These are phyloP conservation scores for Oxycera nigricornis DNA, from an alignment of 2,888 invertebrate genomes.

Conservation along the genomic window DNA sequence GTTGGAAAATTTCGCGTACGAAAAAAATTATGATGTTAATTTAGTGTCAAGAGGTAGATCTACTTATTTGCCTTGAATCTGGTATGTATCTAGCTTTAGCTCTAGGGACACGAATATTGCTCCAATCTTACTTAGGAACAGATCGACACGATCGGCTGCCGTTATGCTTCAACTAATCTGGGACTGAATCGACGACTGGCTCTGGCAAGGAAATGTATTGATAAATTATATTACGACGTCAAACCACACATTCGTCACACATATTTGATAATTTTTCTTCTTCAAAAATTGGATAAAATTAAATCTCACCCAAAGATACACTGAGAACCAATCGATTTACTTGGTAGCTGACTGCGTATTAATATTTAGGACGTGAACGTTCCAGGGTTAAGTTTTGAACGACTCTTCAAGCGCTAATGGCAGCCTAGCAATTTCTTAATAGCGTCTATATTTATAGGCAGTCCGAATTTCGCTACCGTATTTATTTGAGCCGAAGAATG, in stretches of 20 bases:
- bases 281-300: conserved; percentile 13
- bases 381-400: conserved; percentile 19
- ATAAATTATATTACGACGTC: conserved; percentile 34
- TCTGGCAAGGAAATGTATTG: conserved; percentile 36
- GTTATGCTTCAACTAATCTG: conserved; percentile 26
- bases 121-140: background rate
- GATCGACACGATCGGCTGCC: conserved; percentile 7
- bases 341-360: background rate
- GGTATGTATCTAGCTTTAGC: conserved; percentile 23
- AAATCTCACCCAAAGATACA: background rate
- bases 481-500: background rate
- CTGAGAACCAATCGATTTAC: background rate
- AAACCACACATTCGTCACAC: conserved; percentile 41
- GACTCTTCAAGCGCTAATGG: background rate
- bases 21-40: conserved; percentile 39
- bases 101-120: background rate
- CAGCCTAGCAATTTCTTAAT: conserved; percentile 21
- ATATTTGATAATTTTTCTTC: conserved; percentile 39
- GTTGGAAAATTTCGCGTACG: conserved; percentile 27
- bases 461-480: background rate
- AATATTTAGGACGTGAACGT: background rate
- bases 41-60: conserved; percentile 24
- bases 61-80: background rate
- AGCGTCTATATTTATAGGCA: background rate
- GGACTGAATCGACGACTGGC: conserved; percentile 7